A percentile compares a stretch with the other conserved stretches of the same genome.
phyloP scores from a whole-genome alignment of 2,113 vertebrate genomes.

The Epinephelus fuscoguttatus region DNA sequence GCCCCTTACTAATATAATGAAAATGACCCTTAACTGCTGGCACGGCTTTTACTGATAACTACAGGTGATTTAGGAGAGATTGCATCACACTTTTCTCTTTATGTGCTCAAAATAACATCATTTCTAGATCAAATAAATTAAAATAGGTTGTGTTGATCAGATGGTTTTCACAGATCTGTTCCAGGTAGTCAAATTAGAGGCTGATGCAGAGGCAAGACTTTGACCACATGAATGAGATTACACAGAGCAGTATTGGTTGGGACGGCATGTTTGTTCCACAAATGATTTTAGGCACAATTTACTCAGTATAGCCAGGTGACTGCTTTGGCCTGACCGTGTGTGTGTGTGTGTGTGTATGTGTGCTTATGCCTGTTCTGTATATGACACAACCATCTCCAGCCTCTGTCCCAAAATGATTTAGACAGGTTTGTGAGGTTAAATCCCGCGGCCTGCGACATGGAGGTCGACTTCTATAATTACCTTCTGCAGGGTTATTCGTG shows the following conservation, averaged over 20 bases:
- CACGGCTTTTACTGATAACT: constrained; percentile 16
- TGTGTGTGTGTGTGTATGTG: not conserved
- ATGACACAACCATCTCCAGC: constrained; percentile 19
- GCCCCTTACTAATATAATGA: constrained; percentile 7
- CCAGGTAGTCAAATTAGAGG: constrained; percentile 27
- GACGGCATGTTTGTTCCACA: not conserved
- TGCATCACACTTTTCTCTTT: constrained; percentile 15
- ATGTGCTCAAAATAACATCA: not conserved
- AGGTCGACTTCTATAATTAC: constrained; percentile 58
- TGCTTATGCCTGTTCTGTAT: not conserved
- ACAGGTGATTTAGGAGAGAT: constrained; percentile 23
- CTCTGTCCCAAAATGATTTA: constrained; percentile 17
- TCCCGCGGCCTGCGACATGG: constrained; percentile 8
- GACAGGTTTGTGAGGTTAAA: constrained; percentile 41
- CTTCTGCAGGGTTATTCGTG: constrained; percentile 44
- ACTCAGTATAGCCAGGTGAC: not conserved
- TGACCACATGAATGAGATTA: constrained; percentile 29
- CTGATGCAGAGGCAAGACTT: not conserved
- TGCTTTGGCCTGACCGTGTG: not conserved
- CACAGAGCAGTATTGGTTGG: not conserved
- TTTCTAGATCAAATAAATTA: not conserved
- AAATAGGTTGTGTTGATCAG: not conserved
- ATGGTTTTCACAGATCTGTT: constrained; percentile 22
- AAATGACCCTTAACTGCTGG: constrained; percentile 40
- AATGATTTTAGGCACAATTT: constrained; percentile 15